These are phyloP conservation scores for Ifrita kowaldi DNA, from an alignment of 2,113 vertebrate species.

Conservation along the genomic window DNA sequence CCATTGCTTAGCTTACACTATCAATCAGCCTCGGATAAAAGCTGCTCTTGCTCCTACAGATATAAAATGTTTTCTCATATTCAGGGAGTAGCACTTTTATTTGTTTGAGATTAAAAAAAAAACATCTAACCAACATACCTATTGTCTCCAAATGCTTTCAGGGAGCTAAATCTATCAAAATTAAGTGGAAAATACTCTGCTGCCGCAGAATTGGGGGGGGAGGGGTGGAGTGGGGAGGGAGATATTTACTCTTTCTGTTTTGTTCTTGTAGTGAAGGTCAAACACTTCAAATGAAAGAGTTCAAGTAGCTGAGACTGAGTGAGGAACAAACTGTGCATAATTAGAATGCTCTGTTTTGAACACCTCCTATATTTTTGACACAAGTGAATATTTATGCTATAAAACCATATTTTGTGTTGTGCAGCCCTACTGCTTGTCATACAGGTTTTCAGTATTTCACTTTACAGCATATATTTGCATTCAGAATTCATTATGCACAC, in stretches of 20 bases:
- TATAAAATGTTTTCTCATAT: neutral
- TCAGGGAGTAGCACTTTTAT: neutral
- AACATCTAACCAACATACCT: fast-evolving
- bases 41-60: neutral
- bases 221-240: too few species aligned
- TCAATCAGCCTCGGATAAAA: neutral
- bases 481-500: conserved; percentile 44
- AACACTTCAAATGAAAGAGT: neutral
- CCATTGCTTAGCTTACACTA: neutral
- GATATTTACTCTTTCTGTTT: neutral
- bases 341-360: conserved; percentile 41
- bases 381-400: conserved; percentile 48
- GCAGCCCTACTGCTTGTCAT: conserved; percentile 43
- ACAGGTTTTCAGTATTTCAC: conserved; percentile 34
- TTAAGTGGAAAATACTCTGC: neutral
- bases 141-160: neutral
- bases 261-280: conserved; percentile 12
- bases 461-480: conserved; percentile 58
- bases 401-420: conserved; percentile 44
- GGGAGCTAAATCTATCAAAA: neutral
- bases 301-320: conserved; percentile 1
- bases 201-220: neutral
- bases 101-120: neutral
- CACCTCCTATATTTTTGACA: conserved; percentile 24
- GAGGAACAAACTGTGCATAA: conserved; percentile 39